Percentiles rank a stretch among this genome's conserved stretches.
Evolutionary conservation across 2,797 vertebrate species (phyloP).

Genomic region (Brachyrhaphis roseni): DNA sequence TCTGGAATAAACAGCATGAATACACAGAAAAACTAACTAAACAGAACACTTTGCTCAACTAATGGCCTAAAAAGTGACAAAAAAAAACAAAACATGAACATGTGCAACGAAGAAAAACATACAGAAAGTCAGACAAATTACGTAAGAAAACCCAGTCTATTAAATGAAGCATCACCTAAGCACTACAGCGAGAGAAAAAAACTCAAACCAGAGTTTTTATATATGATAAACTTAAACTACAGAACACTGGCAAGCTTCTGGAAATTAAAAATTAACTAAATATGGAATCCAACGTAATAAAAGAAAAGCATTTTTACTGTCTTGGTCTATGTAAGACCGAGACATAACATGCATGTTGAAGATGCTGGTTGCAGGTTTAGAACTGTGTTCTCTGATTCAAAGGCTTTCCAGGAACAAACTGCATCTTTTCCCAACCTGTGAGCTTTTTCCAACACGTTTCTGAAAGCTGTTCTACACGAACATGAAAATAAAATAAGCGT

Average conservation of each 20-base stretch:
- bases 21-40: neutral
- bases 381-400: neutral
- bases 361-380: neutral
- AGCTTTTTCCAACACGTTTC: slow-evolving; percentile 30
- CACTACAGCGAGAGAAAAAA: neutral
- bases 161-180: neutral
- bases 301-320: neutral
- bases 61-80: neutral
- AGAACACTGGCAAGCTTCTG: neutral
- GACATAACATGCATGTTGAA: neutral
- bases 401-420: slow-evolving; percentile 2
- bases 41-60: neutral
- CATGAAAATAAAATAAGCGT: neutral
- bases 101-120: neutral
- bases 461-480: slow-evolving; percentile 3
- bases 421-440: slow-evolving; percentile 3
- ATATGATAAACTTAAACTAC: neutral
- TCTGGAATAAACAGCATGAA: neutral
- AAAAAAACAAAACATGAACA: neutral
- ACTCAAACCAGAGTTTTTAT: neutral
- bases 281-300: neutral
- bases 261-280: neutral
- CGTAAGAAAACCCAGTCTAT: neutral
- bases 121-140: neutral
- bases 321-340: neutral